Conservation (phyloP, 2,888 invertebrate genomes). For the Ectemnius cavifrons region DNA sequence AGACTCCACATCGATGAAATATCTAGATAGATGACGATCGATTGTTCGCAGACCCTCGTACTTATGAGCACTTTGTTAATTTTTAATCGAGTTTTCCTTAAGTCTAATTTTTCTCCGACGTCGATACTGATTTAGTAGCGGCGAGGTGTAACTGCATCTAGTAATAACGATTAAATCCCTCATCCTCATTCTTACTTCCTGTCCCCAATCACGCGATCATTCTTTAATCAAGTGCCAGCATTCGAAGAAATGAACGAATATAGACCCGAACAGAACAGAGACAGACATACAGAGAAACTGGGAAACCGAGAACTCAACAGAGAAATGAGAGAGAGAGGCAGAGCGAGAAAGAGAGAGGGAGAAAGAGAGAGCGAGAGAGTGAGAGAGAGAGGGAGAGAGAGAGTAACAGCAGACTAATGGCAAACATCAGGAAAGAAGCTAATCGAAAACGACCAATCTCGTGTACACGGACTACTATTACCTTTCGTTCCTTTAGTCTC, state of each 20-base stretch:
- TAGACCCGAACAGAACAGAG: neutral
- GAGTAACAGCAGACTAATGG: constrained; percentile 15
- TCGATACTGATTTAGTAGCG: constrained; percentile 51
- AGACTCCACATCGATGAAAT: constrained; percentile 37
- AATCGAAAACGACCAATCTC: constrained; percentile 17
- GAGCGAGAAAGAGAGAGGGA: neutral
- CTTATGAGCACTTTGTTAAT: constrained; percentile 76
- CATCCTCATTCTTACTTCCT: constrained; percentile 51
- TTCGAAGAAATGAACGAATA: no score
- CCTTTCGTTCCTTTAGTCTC: constrained; percentile 51
- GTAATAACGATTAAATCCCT: constrained; percentile 65
- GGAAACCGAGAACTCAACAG: constrained; percentile 6
- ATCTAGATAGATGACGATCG: constrained; percentile 58
- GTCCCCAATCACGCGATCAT: constrained; percentile 52
- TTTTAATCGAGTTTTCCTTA: constrained; percentile 74
- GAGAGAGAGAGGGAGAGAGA: constrained; percentile 2
- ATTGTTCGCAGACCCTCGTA: constrained; percentile 74
- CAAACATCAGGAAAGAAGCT: constrained; percentile 19
- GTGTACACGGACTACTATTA: constrained; percentile 35
- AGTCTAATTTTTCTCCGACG: constrained; percentile 69
- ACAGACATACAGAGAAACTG: constrained; percentile 12
- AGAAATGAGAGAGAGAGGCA: neutral
- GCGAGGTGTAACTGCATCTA: constrained; percentile 63
- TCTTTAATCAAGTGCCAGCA: constrained; percentile 28
- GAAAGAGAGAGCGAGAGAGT: neutral